Evolutionary conservation across 1,140 invertebrate genomes (phyloP), one percentile per base, ranked within the genome.

Genomic region (Dufourea novaeangliae): DNA sequence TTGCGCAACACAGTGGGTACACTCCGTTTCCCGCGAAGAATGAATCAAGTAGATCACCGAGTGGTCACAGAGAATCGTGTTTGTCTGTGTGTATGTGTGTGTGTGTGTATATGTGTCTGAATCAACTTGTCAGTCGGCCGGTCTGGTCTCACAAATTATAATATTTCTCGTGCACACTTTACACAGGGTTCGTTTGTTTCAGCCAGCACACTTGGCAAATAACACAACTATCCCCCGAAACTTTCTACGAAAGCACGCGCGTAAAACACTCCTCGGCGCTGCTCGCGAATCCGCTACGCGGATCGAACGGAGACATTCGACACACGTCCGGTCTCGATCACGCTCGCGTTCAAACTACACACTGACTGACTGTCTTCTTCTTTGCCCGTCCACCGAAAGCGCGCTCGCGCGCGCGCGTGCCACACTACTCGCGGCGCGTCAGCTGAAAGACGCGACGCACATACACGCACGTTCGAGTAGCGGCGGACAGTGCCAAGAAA

Each of bases 211-310:
- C 72, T 75, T 75, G 72, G 72, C 72, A n/a, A n/a, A n/a, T n/a
- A n/a, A n/a, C n/a, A 75, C 72, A 75, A 34, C 72, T 67, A n/a
- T 75, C 7, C 46, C 4, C 20, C n/a, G 37, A 11, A 75, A 75
- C 72, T 75, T 75, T 75, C 72, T 75, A 75, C 63, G 72, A 75
- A 75, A 75, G 64, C 72, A 75, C 72, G 72, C 72, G 63, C 63
- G 72, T 20, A 67, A 74, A 67, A 74, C 56, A 50, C n/a, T 61
- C 39, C 27, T 20, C 22, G 46, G n/a, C 14, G 50, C 12, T 46
- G n/a, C 29, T 34, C 70, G 56, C 17, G 57, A 37, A 39, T 37
- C 56, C 56, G 50, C 39, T 17, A 37, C 66, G 56, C 66, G 66
- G 56, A 68, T 68, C 72, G 64, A 75, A 68, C 63, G 63, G 52